Conservation (phyloP, 2,888 invertebrate species). For the Agrilus cyanescens region DNA sequence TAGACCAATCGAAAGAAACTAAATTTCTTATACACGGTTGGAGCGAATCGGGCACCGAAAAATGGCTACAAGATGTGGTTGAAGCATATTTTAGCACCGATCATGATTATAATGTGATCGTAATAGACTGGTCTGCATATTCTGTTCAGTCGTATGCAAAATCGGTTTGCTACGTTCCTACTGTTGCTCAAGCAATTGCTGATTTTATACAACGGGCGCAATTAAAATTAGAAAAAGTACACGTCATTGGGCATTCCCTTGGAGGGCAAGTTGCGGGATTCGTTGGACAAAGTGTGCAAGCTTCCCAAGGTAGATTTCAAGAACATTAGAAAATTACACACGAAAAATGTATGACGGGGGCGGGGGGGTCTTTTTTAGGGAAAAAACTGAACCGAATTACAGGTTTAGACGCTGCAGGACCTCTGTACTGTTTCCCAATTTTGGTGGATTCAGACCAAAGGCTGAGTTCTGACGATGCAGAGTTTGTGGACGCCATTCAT, state of each 20-base stretch:
- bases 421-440: neutral
- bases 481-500: constrained; percentile 8
- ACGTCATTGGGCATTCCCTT: constrained; percentile 6
- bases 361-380: too few species aligned
- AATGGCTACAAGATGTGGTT: constrained; percentile 2
- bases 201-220: neutral
- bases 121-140: constrained; percentile 2
- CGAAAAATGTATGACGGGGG: too few species aligned
- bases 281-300: constrained; percentile 2
- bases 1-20: constrained; percentile 1
- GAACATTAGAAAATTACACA: too few species aligned
- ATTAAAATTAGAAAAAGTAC: neutral
- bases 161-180: constrained; percentile 1
- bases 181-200: neutral
- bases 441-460: neutral
- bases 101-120: constrained; percentile 5
- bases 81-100: constrained; percentile 6
- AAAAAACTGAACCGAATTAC: constrained; percentile 4
- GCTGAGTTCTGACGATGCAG: constrained; percentile 5
- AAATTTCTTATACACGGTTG: constrained; percentile 5
- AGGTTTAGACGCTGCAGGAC: constrained; percentile 9
- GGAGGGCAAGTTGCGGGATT: constrained; percentile 5
- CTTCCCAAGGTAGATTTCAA: too few species aligned
- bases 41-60: neutral
- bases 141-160: neutral